Evolutionary conservation across 23 tunicate species (phyloP).

Genomic region (Trididemnum nubilum): DNA sequence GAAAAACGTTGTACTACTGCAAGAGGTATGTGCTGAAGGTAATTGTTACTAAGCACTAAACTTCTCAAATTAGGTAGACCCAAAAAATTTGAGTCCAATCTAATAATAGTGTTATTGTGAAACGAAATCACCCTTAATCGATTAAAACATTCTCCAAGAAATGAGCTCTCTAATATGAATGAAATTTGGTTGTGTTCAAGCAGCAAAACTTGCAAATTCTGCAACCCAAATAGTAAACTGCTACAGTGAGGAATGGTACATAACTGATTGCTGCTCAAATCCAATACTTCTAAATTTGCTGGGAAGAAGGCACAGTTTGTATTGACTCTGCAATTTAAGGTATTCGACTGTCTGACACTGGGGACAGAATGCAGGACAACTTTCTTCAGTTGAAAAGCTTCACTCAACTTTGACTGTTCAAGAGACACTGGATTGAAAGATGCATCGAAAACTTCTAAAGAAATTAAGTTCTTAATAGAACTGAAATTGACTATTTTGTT

Average conservation of each 20-base stretch:
- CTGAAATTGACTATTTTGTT: conserved; percentile 11
- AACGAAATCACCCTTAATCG: conserved; percentile 28
- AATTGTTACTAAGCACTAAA: conserved; percentile 48
- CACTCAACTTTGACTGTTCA: background rate
- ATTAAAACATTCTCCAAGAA: conserved; percentile 7
- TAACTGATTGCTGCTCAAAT: conserved; percentile 32
- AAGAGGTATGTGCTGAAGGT: conserved; percentile 51
- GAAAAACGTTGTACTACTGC: conserved; percentile 26
- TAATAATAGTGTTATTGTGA: conserved; percentile 38
- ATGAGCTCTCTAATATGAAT: conserved; percentile 15
- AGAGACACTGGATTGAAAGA: conserved; percentile 24
- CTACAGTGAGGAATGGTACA: conserved; percentile 29
- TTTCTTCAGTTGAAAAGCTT: background rate
- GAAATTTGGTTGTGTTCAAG: conserved; percentile 43
- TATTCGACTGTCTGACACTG: background rate
- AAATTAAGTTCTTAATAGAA: background rate
- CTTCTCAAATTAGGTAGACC: background rate
- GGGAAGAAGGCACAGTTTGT: conserved; percentile 32
- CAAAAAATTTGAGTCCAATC: conserved; percentile 21
- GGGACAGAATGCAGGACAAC: background rate
- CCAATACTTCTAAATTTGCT: background rate
- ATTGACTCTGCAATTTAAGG: background rate
- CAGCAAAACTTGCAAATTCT: conserved; percentile 22
- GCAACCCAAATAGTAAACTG: conserved; percentile 67
- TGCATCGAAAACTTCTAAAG: conserved; percentile 5